phyloP scores from a whole-genome alignment of 2,113 vertebrate genomes.

The Chaetops frenatus region DNA sequence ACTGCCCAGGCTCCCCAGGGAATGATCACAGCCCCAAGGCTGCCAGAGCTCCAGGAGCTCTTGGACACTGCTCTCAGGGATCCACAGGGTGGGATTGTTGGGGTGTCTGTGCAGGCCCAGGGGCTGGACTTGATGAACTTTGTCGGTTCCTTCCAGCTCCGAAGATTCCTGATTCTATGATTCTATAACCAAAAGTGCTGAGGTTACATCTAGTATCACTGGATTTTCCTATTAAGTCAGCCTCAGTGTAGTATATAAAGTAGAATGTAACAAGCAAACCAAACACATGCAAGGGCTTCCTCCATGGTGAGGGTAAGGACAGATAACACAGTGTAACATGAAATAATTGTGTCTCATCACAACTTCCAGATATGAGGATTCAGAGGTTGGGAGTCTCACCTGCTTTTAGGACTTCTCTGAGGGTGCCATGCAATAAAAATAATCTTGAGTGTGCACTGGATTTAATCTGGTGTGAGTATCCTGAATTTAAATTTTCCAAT shows the following conservation, averaged over 20 bases:
- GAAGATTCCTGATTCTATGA: background rate
- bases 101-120: background rate
- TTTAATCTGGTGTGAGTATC: background rate
- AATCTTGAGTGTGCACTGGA: background rate
- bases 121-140: rapidly evolving
- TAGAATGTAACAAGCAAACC: background rate
- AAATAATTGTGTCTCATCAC: background rate
- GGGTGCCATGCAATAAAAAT: background rate
- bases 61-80: rapidly evolving
- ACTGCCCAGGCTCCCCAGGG: background rate
- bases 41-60: background rate
- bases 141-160: background rate
- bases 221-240: background rate
- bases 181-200: background rate
- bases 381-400: background rate
- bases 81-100: background rate
- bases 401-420: background rate
- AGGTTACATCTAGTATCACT: background rate
- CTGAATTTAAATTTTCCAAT: background rate
- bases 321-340: rapidly evolving
- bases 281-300: background rate
- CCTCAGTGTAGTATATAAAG: background rate
- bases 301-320: background rate
- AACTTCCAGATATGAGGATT: background rate
- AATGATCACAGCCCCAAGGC: rapidly evolving